phyloP scores from a whole-genome alignment of 2,113 vertebrate species.

The Salvelinus fontinalis region DNA sequence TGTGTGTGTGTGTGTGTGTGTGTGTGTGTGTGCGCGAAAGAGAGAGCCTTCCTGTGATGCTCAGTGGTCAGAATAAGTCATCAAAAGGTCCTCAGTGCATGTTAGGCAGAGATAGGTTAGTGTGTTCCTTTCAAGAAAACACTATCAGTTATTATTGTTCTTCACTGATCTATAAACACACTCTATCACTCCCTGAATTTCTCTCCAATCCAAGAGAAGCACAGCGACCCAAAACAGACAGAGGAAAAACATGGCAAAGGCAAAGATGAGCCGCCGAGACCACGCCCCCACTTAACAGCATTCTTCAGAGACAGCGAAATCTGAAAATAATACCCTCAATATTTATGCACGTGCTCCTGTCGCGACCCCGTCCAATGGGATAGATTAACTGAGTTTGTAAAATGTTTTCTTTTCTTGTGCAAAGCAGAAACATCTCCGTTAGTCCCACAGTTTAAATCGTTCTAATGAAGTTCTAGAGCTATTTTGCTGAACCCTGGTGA shows the following conservation, averaged over 20 bases:
- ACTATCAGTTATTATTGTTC: neutral
- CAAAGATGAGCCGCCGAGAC: conserved; percentile 30
- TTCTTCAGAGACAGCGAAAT: conserved; percentile 56
- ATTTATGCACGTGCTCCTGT: conserved; percentile 67
- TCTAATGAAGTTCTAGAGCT: conserved; percentile 36
- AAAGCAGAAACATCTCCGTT: conserved; percentile 45
- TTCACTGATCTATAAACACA: conserved; percentile 23
- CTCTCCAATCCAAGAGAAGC: conserved; percentile 11
- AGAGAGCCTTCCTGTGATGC: neutral
- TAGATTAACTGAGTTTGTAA: conserved; percentile 64
- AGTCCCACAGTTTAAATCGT: conserved; percentile 53
- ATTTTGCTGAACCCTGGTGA: neutral
- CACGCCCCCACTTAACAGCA: conserved; percentile 42
- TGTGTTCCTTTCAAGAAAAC: neutral
- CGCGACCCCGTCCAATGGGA: conserved; percentile 60
- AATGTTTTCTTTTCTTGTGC: conserved; percentile 61
- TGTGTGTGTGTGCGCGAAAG: too few relatives aligned
- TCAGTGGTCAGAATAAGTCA: conserved; percentile 2
- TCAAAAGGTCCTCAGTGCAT: neutral
- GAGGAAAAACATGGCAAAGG: conserved; percentile 12
- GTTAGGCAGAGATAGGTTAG: neutral
- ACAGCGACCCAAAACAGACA: neutral
- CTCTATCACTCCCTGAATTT: neutral
- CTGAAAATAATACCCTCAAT: conserved; percentile 61
- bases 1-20: too few relatives aligned